A percentile compares a stretch with the other conserved stretches of the same genome.
Evolutionary conservation across 2,113 vertebrate genomes (phyloP).

Genomic region (Raphicerus campestris): DNA sequence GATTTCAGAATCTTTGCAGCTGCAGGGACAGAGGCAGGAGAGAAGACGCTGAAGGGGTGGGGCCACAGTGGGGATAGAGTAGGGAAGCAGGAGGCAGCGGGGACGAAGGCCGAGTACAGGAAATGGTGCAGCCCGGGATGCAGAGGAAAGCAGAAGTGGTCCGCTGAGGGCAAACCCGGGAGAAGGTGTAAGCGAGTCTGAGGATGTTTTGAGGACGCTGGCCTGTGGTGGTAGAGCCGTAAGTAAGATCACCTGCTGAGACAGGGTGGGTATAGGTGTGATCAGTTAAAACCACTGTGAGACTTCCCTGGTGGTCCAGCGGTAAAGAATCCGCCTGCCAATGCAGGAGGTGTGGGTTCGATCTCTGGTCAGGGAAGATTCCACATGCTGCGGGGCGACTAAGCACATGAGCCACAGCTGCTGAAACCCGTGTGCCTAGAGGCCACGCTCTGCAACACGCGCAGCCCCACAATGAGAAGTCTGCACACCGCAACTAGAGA

Average conservation of each 20-base stretch:
- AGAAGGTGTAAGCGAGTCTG: background rate
- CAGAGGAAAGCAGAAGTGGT: background rate
- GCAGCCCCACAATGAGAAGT: background rate
- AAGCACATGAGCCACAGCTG: background rate
- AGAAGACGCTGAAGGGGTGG: background rate
- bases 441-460: rapidly evolving
- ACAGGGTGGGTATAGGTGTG: background rate
- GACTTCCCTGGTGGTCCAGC: background rate
- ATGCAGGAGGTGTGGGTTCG: background rate
- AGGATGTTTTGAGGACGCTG: background rate
- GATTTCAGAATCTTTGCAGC: background rate
- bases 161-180: background rate
- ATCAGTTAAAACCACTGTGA: background rate
- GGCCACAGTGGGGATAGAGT: background rate
- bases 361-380: background rate
- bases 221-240: background rate
- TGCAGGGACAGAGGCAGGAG: background rate
- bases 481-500: background rate
- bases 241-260: background rate
- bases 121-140: background rate
- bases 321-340: background rate
- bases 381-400: background rate
- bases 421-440: background rate
- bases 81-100: background rate
- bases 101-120: background rate